Percentiles rank a stretch among this genome's conserved stretches.
Evolutionary conservation across 30 jellyfish, hydroid and myxozoan species (phyloP).

Genomic region (Nemopilema nomurai): DNA sequence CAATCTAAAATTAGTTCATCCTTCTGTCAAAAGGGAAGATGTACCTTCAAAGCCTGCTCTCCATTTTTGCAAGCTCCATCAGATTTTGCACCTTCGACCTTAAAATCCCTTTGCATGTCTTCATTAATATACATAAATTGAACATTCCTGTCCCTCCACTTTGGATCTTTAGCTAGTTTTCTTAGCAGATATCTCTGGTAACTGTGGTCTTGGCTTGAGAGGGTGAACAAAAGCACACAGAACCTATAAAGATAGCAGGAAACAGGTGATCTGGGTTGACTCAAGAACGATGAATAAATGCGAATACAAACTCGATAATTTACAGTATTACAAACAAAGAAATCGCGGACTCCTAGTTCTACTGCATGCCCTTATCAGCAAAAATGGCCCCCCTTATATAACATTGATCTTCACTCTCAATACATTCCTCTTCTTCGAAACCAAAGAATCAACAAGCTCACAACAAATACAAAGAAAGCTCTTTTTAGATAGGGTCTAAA

Average conservation of each 20-base stretch:
- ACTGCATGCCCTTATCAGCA: no score
- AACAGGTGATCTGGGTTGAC: no score
- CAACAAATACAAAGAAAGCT: no score
- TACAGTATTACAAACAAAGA: no score
- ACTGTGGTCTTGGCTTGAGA: constrained; percentile 64
- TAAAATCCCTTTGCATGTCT: constrained; percentile 65
- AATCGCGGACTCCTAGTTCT: no score
- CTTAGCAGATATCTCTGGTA: constrained; percentile 64
- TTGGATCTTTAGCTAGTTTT: constrained; percentile 52
- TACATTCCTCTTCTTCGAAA: no score
- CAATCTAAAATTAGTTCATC: neutral
- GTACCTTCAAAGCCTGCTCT: constrained; percentile 61
- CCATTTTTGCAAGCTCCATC: constrained; percentile 55
- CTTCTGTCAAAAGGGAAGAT: neutral
- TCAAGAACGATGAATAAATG: neutral
- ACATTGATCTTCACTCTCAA: no score
- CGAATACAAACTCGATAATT: neutral
- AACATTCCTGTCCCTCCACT: constrained; percentile 53
- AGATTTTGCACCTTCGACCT: neutral
- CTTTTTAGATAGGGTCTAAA: no score
- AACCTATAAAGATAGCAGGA: constrained; percentile 45
- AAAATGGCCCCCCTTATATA: no score
- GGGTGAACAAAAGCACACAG: constrained; percentile 72
- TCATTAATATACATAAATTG: constrained; percentile 65
- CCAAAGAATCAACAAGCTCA: no score